These are phyloP conservation scores for Caerostris darwini DNA, from an alignment of 1,140 invertebrate species.

Conservation along the genomic window DNA sequence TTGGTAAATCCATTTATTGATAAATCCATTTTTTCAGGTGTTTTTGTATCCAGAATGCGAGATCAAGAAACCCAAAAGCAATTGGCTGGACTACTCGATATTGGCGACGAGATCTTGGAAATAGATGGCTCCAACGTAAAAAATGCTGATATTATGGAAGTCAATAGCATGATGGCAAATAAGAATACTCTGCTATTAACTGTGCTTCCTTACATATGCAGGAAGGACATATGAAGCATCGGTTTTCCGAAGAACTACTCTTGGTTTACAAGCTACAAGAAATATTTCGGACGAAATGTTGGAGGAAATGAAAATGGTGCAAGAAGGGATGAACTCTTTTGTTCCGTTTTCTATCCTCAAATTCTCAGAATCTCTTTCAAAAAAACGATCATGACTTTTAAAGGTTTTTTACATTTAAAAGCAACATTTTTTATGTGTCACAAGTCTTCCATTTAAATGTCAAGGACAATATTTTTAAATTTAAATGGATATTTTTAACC, in stretches of 20 bases:
- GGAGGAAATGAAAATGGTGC: not conserved
- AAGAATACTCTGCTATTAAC: constrained; percentile 76
- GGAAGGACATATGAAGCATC: constrained; percentile 67
- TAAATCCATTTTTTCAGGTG: constrained; percentile 79
- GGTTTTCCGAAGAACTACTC: not conserved
- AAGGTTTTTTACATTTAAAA: not conserved
- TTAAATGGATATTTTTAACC: not conserved
- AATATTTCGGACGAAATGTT: not conserved
- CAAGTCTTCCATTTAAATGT: not conserved
- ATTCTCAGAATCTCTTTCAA: not conserved
- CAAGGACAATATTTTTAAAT: not conserved
- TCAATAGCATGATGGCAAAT: constrained; percentile 78
- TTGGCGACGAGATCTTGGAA: constrained; percentile 82
- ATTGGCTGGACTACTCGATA: constrained; percentile 80
- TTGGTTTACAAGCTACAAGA: not conserved
- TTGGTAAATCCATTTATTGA: no score
- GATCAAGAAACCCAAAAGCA: constrained; percentile 80
- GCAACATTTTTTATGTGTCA: not conserved
- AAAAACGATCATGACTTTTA: not conserved
- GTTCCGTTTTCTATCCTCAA: not conserved
- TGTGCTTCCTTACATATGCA: constrained; percentile 77
- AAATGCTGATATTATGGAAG: constrained; percentile 77
- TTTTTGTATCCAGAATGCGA: constrained; percentile 81
- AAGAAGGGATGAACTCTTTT: constrained; percentile 21
- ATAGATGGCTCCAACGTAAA: constrained; percentile 80